A percentile compares a stretch with the other conserved stretches of the same genome.
Conservation (phyloP, 2,888 invertebrate species). For the Caenorhabditis drosophilae region DNA sequence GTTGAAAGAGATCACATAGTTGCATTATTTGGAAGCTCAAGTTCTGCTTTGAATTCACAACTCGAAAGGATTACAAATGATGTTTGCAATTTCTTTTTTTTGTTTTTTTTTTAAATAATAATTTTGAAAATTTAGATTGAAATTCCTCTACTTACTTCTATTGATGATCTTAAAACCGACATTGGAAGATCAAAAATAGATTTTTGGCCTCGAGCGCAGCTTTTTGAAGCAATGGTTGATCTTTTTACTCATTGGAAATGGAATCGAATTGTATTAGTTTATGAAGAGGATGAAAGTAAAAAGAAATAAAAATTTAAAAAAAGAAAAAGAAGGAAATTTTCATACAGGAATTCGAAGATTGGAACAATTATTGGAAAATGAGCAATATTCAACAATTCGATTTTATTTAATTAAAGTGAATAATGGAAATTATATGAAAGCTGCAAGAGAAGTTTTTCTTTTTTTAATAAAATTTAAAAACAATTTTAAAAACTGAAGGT, state of each 20-base stretch:
- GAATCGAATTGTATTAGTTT: constrained; percentile 64
- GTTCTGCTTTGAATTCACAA: constrained; percentile 59
- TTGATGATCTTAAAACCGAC: constrained; percentile 51
- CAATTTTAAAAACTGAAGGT: too few species aligned
- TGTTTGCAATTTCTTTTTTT: constrained; percentile 20
- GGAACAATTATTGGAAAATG: constrained; percentile 62
- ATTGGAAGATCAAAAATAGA: constrained; percentile 43
- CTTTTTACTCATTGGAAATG: constrained; percentile 67
- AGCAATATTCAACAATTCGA: constrained; percentile 56
- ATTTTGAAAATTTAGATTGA: constrained; percentile 55
- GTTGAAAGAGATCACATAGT: constrained; percentile 59
- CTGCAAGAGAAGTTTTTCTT: constrained; percentile 61
- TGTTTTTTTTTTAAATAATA: not conserved
- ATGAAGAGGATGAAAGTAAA: constrained; percentile 58
- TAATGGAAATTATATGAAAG: constrained; percentile 59
- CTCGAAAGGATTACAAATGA: constrained; percentile 56
- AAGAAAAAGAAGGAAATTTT: not conserved
- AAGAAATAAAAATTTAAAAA: constrained; percentile 8
- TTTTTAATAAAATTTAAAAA: too few species aligned
- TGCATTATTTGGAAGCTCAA: constrained; percentile 62
- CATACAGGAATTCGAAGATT: constrained; percentile 57
- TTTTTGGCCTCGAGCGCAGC: constrained; percentile 63
- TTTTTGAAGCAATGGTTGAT: constrained; percentile 62
- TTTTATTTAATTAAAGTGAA: constrained; percentile 64
- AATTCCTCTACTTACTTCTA: constrained; percentile 59